These are phyloP conservation scores for Amniataba percoides DNA, from an alignment of 2,797 vertebrate genomes.

Conservation along the genomic window DNA sequence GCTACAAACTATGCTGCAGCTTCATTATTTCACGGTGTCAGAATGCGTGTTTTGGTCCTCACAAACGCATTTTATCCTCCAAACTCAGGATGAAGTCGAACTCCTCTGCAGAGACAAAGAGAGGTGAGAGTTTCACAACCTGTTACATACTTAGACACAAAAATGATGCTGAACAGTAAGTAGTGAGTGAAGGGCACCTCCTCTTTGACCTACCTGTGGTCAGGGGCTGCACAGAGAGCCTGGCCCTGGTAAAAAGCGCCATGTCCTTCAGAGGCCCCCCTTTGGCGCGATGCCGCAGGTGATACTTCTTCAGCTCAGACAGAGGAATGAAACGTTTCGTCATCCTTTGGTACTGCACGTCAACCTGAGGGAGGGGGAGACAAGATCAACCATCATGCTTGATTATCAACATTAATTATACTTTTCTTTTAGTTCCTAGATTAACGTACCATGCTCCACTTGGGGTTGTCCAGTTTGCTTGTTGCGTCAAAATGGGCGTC, in stretches of 20 bases:
- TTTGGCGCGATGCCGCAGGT: conserved; percentile 86
- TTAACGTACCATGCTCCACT: conserved; percentile 94
- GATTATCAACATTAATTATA: not conserved
- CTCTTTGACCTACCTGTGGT: conserved; percentile 83
- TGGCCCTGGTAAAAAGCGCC: conserved; percentile 90
- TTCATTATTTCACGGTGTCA: not conserved
- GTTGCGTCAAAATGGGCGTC: conserved; percentile 92
- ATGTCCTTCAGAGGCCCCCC: conserved; percentile 90
- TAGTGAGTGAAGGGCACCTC: not conserved
- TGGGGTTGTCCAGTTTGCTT: conserved; percentile 93
- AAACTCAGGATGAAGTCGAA: conserved; percentile 94
- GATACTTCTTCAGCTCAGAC: conserved; percentile 91
- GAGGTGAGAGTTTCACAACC: not conserved
- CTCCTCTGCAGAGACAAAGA: conserved; percentile 86
- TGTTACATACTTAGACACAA: not conserved
- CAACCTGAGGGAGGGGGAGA: conserved; percentile 85
- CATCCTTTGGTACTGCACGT: conserved; percentile 94
- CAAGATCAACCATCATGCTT: not conserved
- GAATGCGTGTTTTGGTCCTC: conserved; percentile 36
- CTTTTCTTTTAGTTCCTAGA: not conserved
- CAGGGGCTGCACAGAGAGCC: conserved; percentile 94
- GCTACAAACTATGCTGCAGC: not conserved
- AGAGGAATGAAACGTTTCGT: conserved; percentile 91
- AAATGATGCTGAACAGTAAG: not conserved
- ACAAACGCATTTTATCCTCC: conserved; percentile 87